These are phyloP conservation scores for Colossoma macropomum DNA, from an alignment of 2,113 vertebrate genomes.

Conservation along the genomic window DNA sequence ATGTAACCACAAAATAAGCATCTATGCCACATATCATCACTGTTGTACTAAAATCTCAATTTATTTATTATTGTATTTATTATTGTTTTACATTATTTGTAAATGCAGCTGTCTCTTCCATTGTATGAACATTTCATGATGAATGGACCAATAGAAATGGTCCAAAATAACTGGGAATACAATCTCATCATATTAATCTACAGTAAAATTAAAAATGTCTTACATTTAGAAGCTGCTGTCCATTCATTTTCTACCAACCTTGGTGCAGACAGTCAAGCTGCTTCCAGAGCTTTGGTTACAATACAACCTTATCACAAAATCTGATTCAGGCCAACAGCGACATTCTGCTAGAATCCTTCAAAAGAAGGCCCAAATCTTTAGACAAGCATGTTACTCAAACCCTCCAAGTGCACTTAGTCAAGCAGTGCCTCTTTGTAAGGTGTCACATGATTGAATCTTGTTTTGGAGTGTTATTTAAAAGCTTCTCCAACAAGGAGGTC, in stretches of 20 bases:
- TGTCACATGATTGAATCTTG: slow-evolving; percentile 76
- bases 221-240: background rate
- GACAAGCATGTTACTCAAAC: slow-evolving; percentile 55
- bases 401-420: slow-evolving; percentile 52
- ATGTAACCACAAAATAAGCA: background rate
- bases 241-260: background rate
- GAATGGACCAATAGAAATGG: too few relatives aligned
- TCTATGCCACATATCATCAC: background rate
- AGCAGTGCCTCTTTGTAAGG: slow-evolving; percentile 55
- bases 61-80: too few relatives aligned
- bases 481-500: slow-evolving; percentile 74
- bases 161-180: too few relatives aligned
- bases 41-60: too few relatives aligned
- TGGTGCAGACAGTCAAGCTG: too few relatives aligned
- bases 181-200: too few relatives aligned
- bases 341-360: slow-evolving; percentile 3
- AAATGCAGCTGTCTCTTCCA: background rate
- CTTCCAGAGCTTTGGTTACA: too few relatives aligned
- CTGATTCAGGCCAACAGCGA: background rate
- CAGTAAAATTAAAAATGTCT: background rate
- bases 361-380: background rate
- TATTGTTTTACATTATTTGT: background rate
- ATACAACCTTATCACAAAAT: slow-evolving; percentile 26
- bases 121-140: background rate
- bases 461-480: slow-evolving; percentile 77